Base-by-base conservation (phyloP, 2,113 vertebrate genomes). In the Sinocyclocheilus maitianheensis region DNA sequence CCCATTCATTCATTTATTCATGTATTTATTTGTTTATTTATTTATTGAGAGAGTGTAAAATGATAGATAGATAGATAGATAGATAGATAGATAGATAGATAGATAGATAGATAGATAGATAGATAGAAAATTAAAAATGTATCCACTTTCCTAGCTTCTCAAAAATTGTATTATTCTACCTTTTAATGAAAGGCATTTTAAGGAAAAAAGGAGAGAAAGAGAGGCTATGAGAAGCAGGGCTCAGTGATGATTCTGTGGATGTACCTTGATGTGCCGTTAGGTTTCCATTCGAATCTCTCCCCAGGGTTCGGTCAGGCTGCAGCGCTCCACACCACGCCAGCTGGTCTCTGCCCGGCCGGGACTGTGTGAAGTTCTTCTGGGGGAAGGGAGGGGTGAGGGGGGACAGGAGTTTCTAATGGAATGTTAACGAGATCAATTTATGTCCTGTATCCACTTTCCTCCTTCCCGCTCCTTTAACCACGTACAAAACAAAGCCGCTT, bases 351-450 rank as follows among this genome's bases (percentile, higher is more conserved):
- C 77, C 34, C 83, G 87, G 58, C 82, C 83, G 6, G 80, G 85
- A 75, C 88, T 85, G 90, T 85, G 87, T 83, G 86, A 78, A 89
- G 89, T 86, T 89, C 84, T 89, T 83, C 63, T 81, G 91, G 77
- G 91, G 89, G 90, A 90, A 88, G 85, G 30, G 11, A 76, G 62
- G 43, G 83, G 26, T n/a, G 20, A 30, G 81, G 60, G 71, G 43
- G 85, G 67, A 69, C 84, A 79, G 84, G 82, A 93, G 91, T 77
- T 89, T 93, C 91, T 95, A 89, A 93, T 90, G 93, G 94, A 95
- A 95, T 95, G 93, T 94, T 95, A 95, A 95, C 94, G 92, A 95
- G 94, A 93, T 92, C 91, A 92, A 87, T 94, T 91, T 84, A 92
- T 93, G 92, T 93, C 91, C 91, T 88, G 88, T 90, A 90, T 87